Evolutionary conservation across 92 coral and sea anemone genomes (phyloP).

Genomic region (Zoanthus sociatus): DNA sequence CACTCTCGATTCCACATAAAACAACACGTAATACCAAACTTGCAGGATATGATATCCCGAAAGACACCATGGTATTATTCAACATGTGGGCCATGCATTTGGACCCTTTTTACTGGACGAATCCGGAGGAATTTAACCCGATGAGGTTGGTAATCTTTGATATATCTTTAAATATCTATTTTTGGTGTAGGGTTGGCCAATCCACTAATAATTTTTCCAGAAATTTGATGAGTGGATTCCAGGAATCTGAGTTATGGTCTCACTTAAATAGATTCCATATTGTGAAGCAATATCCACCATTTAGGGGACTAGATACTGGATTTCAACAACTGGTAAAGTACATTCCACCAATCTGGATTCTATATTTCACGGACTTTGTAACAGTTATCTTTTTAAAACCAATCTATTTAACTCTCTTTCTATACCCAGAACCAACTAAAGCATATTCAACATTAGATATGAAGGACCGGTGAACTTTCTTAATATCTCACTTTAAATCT

Average conservation of each 20-base stretch:
- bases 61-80: conserved; percentile 61
- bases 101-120: conserved; percentile 59
- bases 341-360: not conserved
- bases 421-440: too few species aligned
- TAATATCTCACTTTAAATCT: too few species aligned
- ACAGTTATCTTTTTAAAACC: too few species aligned
- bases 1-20: conserved; percentile 61
- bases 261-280: too few species aligned
- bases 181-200: too few species aligned
- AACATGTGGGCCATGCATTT: conserved; percentile 66
- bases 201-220: not conserved
- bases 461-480: too few species aligned
- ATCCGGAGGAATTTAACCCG: conserved; percentile 57
- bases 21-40: conserved; percentile 58
- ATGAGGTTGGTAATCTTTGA: conserved; percentile 38
- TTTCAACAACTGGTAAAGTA: not conserved
- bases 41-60: conserved; percentile 58
- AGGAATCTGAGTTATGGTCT: not conserved
- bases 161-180: too few species aligned
- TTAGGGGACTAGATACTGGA: too few species aligned
- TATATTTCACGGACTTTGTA: not conserved
- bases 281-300: too few species aligned
- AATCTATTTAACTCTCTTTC: too few species aligned
- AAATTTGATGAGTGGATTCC: not conserved
- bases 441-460: too few species aligned